phyloP scores from a whole-genome alignment of 2,888 invertebrate species.

The Steinernema hermaphroditum region DNA sequence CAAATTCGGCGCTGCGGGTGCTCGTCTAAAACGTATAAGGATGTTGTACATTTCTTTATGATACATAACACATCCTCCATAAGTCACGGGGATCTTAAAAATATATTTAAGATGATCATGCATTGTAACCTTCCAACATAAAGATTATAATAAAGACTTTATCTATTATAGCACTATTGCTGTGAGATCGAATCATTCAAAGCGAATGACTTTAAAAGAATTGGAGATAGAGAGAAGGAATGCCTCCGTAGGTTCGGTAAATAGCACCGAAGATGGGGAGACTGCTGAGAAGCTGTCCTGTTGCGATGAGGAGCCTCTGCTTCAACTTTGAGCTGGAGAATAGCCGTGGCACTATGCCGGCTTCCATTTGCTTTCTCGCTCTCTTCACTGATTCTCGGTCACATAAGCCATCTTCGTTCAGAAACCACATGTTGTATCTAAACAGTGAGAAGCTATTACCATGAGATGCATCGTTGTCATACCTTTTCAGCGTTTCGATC shows the following conservation, averaged over 20 bases:
- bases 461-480: conserved; percentile 25
- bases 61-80: background rate
- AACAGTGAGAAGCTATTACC: conserved; percentile 39
- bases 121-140: too few species aligned
- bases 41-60: background rate
- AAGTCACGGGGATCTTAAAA: background rate
- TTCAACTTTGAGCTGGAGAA: conserved; percentile 47
- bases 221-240: conserved; percentile 50
- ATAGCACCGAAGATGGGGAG: conserved; percentile 53
- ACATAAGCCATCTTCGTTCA: conserved; percentile 44
- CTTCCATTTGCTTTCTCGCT: conserved; percentile 40
- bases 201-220: conserved; percentile 35
- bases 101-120: too few species aligned
- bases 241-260: conserved; percentile 53
- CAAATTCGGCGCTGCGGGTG: conserved; percentile 17
- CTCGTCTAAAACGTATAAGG: background rate
- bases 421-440: conserved; percentile 55
- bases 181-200: background rate
- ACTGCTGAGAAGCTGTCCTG: conserved; percentile 49
- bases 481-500: conserved; percentile 34
- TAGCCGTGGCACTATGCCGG: conserved; percentile 43
- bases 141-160: conserved; percentile 6
- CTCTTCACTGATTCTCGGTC: conserved; percentile 39
- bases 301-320: conserved; percentile 46
- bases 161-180: background rate